Evolutionary conservation across 2,113 vertebrate genomes (phyloP).

Genomic region (Mola mola): DNA sequence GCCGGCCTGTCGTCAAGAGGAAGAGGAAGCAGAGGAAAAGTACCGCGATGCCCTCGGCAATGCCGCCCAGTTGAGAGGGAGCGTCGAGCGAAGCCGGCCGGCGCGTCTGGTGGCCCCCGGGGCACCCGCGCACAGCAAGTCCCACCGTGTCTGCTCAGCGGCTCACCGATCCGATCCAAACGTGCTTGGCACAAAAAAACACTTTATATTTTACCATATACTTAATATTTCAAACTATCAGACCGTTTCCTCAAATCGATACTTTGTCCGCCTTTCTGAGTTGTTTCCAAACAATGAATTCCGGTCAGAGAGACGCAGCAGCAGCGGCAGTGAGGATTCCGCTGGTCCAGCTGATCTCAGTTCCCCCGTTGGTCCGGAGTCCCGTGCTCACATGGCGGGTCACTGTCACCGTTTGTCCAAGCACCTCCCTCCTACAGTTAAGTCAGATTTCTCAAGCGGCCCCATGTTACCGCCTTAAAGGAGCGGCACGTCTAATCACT

Average conservation of each 20-base stretch:
- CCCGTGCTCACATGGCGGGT: conserved; percentile 48
- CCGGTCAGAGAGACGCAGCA: too few relatives aligned
- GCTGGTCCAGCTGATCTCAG: conserved; percentile 25
- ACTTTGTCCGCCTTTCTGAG: too few relatives aligned
- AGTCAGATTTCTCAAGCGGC: conserved; percentile 49
- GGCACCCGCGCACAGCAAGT: too few relatives aligned
- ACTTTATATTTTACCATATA: too few relatives aligned
- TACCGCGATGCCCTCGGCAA: neutral
- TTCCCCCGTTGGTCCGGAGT: conserved; percentile 35
- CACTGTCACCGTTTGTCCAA: conserved; percentile 50
- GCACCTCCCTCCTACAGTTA: conserved; percentile 55
- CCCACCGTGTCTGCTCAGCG: too few relatives aligned
- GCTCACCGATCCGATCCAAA: too few relatives aligned
- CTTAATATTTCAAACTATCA: too few relatives aligned
- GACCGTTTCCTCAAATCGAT: too few relatives aligned
- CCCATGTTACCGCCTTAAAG: conserved; percentile 70
- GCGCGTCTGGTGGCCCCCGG: too few relatives aligned
- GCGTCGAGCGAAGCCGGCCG: too few relatives aligned
- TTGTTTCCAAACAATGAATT: neutral
- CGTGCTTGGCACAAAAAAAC: too few relatives aligned
- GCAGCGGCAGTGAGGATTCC: neutral
- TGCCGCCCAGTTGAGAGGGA: too few relatives aligned
- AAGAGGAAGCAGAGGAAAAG: neutral
- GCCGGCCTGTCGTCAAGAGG: conserved; percentile 4
- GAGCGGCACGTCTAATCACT: conserved; percentile 35